These are phyloP conservation scores for Archilochus colubris DNA, from an alignment of 2,113 vertebrate species.

Conservation along the genomic window DNA sequence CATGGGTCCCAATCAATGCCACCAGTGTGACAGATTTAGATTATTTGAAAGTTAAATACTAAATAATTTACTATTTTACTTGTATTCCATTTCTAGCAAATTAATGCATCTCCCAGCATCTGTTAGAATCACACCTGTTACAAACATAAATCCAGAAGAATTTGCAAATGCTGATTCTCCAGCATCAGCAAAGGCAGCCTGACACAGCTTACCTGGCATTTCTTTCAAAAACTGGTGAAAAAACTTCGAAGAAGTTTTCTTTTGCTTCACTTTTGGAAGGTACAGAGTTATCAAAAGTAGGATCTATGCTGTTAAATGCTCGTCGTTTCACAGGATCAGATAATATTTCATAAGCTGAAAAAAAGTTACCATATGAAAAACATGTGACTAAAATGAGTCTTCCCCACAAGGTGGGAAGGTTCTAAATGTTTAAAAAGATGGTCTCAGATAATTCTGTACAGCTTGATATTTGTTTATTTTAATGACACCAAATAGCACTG, in stretches of 20 bases:
- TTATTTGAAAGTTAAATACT: neutral
- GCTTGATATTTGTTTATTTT: neutral
- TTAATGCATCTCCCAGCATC: neutral
- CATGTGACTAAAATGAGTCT: neutral
- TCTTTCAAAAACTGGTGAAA: constrained; percentile 90
- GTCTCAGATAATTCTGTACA: neutral
- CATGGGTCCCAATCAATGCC: neutral
- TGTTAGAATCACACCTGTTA: neutral
- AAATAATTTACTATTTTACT: neutral
- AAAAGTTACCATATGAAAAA: constrained; percentile 22
- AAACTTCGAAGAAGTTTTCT: constrained; percentile 93
- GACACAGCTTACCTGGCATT: constrained; percentile 85
- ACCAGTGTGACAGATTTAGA: neutral
- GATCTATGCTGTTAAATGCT: constrained; percentile 98
- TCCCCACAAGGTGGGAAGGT: neutral
- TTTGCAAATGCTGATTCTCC: neutral
- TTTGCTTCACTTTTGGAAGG: constrained; percentile 95
- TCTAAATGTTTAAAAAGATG: neutral
- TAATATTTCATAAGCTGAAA: constrained; percentile 91
- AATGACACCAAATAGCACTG: neutral
- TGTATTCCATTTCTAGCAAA: neutral
- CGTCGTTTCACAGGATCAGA: constrained; percentile 93
- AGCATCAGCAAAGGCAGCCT: neutral
- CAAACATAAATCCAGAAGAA: neutral
- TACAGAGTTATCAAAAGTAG: constrained; percentile 93